Percentiles rank a stretch among this genome's conserved stretches.
phyloP scores from a whole-genome alignment of 2,113 vertebrate species.

The Colossoma macropomum region DNA sequence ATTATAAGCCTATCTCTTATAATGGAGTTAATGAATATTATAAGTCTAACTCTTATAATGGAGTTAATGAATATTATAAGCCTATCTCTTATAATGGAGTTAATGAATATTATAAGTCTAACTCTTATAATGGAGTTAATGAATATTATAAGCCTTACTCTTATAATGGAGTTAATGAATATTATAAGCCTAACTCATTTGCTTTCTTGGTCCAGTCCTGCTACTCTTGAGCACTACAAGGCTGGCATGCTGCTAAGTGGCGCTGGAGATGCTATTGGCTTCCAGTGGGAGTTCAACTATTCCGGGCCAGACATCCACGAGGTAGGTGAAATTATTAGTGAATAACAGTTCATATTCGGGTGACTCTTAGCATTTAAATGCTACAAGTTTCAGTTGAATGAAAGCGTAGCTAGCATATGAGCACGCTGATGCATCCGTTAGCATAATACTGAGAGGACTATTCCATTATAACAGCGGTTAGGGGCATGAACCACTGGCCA shows the following conservation, averaged over 20 bases:
- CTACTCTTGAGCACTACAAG: constrained; percentile 71
- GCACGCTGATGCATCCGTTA: too few relatives aligned
- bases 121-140: background rate
- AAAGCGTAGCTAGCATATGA: background rate
- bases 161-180: background rate
- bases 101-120: background rate
- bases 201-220: constrained; percentile 35
- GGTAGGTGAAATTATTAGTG: constrained; percentile 51
- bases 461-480: too few relatives aligned
- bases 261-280: constrained; percentile 82
- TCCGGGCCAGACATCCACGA: constrained; percentile 78
- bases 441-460: too few relatives aligned
- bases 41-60: background rate
- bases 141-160: background rate
- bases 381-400: too few relatives aligned
- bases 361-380: too few relatives aligned
- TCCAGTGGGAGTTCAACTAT: constrained; percentile 82
- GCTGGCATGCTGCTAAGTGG: constrained; percentile 84
- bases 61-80: too few relatives aligned
- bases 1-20: too few relatives aligned
- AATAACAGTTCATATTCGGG: background rate
- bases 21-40: background rate
- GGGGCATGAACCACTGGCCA: too few relatives aligned
- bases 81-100: too few relatives aligned
- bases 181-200: background rate